Evolutionary conservation across 2,113 vertebrate genomes (phyloP).

Genomic region (Grus americana): DNA sequence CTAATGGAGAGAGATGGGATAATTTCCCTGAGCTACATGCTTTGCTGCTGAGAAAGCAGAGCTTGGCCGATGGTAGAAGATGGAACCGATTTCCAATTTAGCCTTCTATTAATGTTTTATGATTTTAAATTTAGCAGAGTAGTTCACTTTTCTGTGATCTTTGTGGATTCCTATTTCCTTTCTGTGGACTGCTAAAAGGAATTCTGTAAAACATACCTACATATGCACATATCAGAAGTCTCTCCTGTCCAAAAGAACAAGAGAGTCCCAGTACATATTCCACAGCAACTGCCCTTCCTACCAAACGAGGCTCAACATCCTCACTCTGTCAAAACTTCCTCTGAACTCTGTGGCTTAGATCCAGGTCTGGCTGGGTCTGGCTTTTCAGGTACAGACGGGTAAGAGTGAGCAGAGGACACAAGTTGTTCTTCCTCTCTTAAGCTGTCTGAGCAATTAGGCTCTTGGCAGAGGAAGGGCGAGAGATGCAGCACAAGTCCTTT

Average conservation of each 20-base stretch:
- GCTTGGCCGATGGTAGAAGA: constrained; percentile 27
- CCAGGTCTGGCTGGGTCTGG: neutral
- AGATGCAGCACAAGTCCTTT: neutral
- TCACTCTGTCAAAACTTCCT: constrained; percentile 30
- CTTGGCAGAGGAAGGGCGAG: neutral
- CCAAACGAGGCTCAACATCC: neutral
- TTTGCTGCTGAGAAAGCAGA: constrained; percentile 36
- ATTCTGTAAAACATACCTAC: neutral
- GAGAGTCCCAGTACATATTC: neutral
- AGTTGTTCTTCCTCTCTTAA: neutral
- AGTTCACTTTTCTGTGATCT: constrained; percentile 9
- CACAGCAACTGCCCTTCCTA: neutral
- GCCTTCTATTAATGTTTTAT: constrained; percentile 60
- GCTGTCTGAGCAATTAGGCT: constrained; percentile 14
- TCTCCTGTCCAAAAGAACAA: neutral
- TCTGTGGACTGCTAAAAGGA: neutral
- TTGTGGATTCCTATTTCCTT: constrained; percentile 3
- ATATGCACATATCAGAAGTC: neutral
- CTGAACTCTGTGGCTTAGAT: neutral
- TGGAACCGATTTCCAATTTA: constrained; percentile 45
- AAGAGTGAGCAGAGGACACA: neutral
- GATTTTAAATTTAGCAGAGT: constrained; percentile 47
- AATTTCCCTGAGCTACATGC: constrained; percentile 29
- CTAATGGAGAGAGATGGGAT: constrained; percentile 27
- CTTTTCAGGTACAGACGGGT: neutral